Evolutionary conservation across 1,140 invertebrate genomes (phyloP), one percentile per base, ranked within the genome.

Genomic region (Bombus picipes): DNA sequence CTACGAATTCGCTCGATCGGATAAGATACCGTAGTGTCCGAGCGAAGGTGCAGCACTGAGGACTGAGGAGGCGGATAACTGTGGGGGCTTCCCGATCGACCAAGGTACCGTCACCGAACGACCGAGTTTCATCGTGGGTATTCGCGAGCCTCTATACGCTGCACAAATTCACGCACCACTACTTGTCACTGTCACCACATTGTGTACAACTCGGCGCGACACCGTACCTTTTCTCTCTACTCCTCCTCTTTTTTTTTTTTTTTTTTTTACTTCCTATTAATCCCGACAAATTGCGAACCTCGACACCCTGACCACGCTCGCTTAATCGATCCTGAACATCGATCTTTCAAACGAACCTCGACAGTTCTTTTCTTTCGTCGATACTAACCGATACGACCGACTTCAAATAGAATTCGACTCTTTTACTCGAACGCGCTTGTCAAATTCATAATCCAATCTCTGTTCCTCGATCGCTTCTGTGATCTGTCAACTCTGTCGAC

Each of bases 111-210:
- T 79, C 73, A 57, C 47, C 39, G 88, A 88, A 87, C 84, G 79
- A 83, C 53, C n/a, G 86, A 88, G 87, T 89, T 90, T 87, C 90
- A 91, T 90, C 86, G 84, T 84, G 80, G 83, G 65, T 28, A 43
- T 77, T 37, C 53, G 34, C 32, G 18, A 53, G 47, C 0, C 47
- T 53, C 47, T 53, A 62, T 66, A 86, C 74, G 85, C 74, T 88
- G 57, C 73, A 82, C 80, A 81, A 37, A 78, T 87, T 86, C 81
- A 82, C 86, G 32, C 79, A 81, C 59, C 47, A n/a, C 86, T 32
- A 28, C n/a, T 81, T 57, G 72, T 82, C 87, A 65, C 75, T 53
- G 71, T 18, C 37, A 75, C 70, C 81, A 81, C 59, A 70, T 53
- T 72, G 78, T 28, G 18, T 43, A 65, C 34, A 28, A 32, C 41